Percentiles rank a stretch among this genome's conserved stretches.
phyloP scores from a whole-genome alignment of 1,140 invertebrate genomes.

The Rhagoletis zephyria region DNA sequence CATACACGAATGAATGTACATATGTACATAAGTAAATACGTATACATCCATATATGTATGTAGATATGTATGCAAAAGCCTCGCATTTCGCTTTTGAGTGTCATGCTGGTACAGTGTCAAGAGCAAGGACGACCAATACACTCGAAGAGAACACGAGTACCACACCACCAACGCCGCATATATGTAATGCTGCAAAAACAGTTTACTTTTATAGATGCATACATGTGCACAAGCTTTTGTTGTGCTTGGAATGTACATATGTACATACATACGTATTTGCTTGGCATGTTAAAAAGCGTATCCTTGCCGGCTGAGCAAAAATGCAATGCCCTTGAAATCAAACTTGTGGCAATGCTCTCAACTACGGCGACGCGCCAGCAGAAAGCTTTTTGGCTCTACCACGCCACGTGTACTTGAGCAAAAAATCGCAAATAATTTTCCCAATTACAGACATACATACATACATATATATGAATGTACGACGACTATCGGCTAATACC shows the following conservation, averaged over 20 bases:
- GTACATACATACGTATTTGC: not conserved
- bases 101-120: slow-evolving; percentile 5
- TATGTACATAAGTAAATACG: not conserved
- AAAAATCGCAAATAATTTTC: no score
- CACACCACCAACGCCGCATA: not conserved
- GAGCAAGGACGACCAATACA: slow-evolving; percentile 31
- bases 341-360: not conserved
- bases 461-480: not conserved
- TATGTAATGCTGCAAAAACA: no score
- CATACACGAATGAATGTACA: not conserved
- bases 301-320: not conserved
- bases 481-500: not conserved
- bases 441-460: not conserved
- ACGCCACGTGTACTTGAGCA: not conserved
- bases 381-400: slow-evolving; percentile 5
- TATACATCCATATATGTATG: not conserved
- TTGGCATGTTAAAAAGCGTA: not conserved
- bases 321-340: not conserved
- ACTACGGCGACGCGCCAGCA: not conserved
- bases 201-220: no score
- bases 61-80: not conserved
- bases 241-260: not conserved
- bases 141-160: not conserved
- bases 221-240: not conserved
- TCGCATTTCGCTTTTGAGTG: not conserved